Conservation (phyloP, 2,888 invertebrate genomes). For the Drosophila formosana region DNA sequence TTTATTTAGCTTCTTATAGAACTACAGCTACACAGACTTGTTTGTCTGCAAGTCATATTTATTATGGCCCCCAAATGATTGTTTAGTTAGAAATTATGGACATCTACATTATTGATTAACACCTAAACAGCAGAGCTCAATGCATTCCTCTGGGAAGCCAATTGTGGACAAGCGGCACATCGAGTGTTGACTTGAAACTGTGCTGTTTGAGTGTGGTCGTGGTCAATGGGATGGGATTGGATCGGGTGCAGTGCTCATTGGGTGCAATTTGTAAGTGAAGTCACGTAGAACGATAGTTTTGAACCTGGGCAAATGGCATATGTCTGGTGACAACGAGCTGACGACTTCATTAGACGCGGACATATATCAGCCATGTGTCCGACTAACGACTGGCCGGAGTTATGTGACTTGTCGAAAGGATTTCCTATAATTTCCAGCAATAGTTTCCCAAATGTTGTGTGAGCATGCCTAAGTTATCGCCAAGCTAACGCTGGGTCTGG, state of each 20-base stretch:
- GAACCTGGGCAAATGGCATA: slow-evolving; percentile 68
- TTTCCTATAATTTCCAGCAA: slow-evolving; percentile 68
- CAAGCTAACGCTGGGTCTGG: slow-evolving; percentile 24
- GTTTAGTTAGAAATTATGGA: not conserved
- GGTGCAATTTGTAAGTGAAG: slow-evolving; percentile 75
- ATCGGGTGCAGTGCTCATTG: slow-evolving; percentile 53
- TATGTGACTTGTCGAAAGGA: slow-evolving; percentile 75
- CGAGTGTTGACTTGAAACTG: slow-evolving; percentile 10
- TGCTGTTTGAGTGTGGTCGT: slow-evolving; percentile 3
- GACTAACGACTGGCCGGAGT: slow-evolving; percentile 59
- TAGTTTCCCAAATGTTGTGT: slow-evolving; percentile 47
- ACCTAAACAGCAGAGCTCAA: slow-evolving; percentile 1
- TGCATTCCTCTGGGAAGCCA: slow-evolving; percentile 15
- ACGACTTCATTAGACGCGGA: slow-evolving; percentile 79
- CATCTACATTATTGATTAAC: slow-evolving; percentile 1
- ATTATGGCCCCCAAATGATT: not conserved
- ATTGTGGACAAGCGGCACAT: slow-evolving; percentile 5
- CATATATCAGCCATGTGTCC: slow-evolving; percentile 69
- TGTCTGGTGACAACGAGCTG: slow-evolving; percentile 77
- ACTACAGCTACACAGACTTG: not conserved
- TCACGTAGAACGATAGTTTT: slow-evolving; percentile 82
- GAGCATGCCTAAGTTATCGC: slow-evolving; percentile 57
- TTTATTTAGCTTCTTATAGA: no score
- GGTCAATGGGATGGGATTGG: not conserved
- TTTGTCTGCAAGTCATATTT: not conserved